A percentile compares a stretch with the other conserved stretches of the same genome.
These are phyloP conservation scores for Cryptomyrus ogoouensis DNA, from an alignment of 2,113 vertebrate species.

Conservation along the genomic window DNA sequence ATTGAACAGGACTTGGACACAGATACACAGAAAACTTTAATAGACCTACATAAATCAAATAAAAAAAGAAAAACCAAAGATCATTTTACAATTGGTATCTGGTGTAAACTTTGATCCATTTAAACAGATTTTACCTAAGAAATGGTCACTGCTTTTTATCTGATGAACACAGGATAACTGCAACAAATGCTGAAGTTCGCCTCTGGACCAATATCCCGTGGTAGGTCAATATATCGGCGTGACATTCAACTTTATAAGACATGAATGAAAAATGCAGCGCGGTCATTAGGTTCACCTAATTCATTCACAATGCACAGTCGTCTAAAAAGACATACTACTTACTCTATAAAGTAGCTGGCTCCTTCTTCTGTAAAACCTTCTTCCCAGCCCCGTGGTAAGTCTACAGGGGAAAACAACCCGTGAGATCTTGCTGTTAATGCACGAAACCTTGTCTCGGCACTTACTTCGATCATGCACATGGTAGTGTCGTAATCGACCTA, in stretches of 20 bases:
- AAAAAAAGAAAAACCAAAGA: not conserved
- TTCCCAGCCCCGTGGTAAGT: conserved; percentile 93
- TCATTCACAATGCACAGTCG: not conserved
- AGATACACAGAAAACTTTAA: not conserved
- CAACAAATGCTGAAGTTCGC: not conserved
- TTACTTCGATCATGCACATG: not conserved
- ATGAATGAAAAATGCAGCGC: not conserved
- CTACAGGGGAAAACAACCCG: conserved; percentile 48
- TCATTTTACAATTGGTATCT: not conserved
- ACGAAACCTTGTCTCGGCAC: not conserved
- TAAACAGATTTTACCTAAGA: not conserved
- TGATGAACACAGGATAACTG: not conserved
- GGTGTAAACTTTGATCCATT: not conserved
- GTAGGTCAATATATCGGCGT: not conserved
- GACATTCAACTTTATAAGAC: not conserved
- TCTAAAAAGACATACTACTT: conserved; percentile 52
- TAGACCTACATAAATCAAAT: not conserved
- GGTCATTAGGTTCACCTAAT: not conserved
- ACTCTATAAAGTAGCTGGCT: conserved; percentile 98
- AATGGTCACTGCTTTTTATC: not conserved
- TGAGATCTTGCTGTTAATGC: not conserved
- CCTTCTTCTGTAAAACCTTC: conserved; percentile 95
- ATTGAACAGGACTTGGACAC: not conserved
- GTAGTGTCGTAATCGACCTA: not conserved
- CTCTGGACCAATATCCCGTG: not conserved